These are phyloP conservation scores for Rhyzopertha dominica DNA, from an alignment of 1,140 invertebrate genomes.

Conservation along the genomic window DNA sequence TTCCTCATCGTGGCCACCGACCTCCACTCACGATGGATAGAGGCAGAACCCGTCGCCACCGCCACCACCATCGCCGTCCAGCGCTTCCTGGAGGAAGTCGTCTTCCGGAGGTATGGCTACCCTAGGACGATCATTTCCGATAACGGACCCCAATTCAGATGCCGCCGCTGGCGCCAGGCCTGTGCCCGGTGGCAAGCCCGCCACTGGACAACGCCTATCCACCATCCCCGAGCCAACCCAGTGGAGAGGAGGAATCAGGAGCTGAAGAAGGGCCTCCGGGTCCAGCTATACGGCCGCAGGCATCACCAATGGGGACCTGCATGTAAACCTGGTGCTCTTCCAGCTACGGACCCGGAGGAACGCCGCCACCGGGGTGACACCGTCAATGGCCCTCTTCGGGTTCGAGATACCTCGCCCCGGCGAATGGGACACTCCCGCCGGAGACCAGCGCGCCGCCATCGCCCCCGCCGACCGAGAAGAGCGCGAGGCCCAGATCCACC, in stretches of 20 bases:
- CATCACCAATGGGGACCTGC: neutral
- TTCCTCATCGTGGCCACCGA: slow-evolving; percentile 11
- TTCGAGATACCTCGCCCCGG: slow-evolving; percentile 1
- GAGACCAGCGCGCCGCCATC: no score
- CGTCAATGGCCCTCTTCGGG: slow-evolving; percentile 1
- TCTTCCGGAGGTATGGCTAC: slow-evolving; percentile 11
- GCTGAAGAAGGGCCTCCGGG: slow-evolving; percentile 5
- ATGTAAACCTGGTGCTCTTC: slow-evolving; percentile 5
- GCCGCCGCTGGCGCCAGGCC: neutral
- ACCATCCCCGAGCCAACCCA: slow-evolving; percentile 8
- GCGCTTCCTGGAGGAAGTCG: neutral
- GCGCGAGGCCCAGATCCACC: no score
- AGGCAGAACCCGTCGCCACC: neutral
- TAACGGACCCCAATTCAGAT: slow-evolving; percentile 14
- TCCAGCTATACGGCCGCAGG: no score
- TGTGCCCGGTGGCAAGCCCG: neutral
- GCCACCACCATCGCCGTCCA: neutral
- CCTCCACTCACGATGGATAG: slow-evolving; percentile 7
- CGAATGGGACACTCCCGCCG: no score
- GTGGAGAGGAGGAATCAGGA: slow-evolving; percentile 12
- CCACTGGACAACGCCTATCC: slow-evolving; percentile 4
- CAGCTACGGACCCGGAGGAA: slow-evolving; percentile 3
- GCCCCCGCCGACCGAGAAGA: no score
- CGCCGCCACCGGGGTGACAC: slow-evolving; percentile 8
- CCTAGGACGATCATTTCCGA: slow-evolving; percentile 12